Evolutionary conservation across 2,797 vertebrate genomes (phyloP).

Genomic region (Ctenopoma kingsleyae): DNA sequence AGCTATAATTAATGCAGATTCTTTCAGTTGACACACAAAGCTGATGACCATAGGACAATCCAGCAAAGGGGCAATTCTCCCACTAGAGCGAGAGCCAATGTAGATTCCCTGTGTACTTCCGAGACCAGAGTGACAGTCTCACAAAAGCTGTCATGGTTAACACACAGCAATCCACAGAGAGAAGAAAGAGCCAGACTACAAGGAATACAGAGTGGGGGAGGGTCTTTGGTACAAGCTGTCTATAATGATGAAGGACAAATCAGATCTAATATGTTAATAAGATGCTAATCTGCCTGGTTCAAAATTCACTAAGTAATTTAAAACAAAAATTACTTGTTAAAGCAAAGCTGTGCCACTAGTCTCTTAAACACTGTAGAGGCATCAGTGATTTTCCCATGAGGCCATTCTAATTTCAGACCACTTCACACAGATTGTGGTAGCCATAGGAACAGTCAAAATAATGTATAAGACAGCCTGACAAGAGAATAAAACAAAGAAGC

Average conservation of each 20-base stretch:
- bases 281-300: constrained; percentile 38
- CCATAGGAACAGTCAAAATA: constrained; percentile 75
- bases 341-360: constrained; percentile 20
- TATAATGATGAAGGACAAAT: constrained; percentile 57
- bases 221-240: constrained; percentile 39
- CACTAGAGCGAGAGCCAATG: constrained; percentile 82
- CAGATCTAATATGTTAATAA: constrained; percentile 50
- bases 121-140: constrained; percentile 77
- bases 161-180: constrained; percentile 74
- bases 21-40: constrained; percentile 82
- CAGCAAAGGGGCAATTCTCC: constrained; percentile 78
- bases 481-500: constrained; percentile 44
- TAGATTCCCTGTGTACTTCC: constrained; percentile 81
- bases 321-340: constrained; percentile 8
- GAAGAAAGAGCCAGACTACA: constrained; percentile 49
- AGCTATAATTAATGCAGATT: constrained; percentile 85
- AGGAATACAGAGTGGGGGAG: constrained; percentile 59
- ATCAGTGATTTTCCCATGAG: constrained; percentile 48
- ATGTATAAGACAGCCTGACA: constrained; percentile 36
- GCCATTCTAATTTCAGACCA: constrained; percentile 48
- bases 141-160: constrained; percentile 84
- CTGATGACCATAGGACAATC: constrained; percentile 73
- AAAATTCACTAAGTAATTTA: constrained; percentile 12
- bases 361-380: constrained; percentile 16
- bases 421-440: constrained; percentile 53